A percentile compares a stretch with the other conserved stretches of the same genome.
Conservation (phyloP, 1,140 invertebrate genomes). For the Pseudomyrmex concolor region DNA sequence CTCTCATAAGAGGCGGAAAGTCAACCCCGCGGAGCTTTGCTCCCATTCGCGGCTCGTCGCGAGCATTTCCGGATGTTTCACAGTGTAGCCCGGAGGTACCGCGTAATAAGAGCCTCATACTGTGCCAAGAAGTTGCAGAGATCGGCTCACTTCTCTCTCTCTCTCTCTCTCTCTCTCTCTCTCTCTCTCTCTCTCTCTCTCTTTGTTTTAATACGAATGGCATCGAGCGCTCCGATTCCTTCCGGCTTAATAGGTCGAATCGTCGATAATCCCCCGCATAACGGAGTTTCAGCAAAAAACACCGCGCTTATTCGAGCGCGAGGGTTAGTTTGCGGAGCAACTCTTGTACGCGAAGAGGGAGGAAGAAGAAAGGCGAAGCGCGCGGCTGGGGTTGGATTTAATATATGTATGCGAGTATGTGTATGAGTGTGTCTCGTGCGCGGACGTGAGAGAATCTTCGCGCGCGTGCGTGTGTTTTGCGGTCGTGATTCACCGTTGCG, state of each 20-base stretch:
- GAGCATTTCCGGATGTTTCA: constrained; percentile 43
- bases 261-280: constrained; percentile 69
- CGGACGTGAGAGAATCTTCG: not conserved
- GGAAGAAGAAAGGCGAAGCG: too few relatives aligned
- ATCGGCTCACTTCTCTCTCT: not conserved
- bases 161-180: not conserved
- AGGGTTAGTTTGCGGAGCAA: constrained; percentile 25
- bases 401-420: constrained; percentile 10
- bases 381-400: not conserved
- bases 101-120: constrained; percentile 70
- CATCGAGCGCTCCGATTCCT: constrained; percentile 58
- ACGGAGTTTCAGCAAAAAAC: constrained; percentile 70
- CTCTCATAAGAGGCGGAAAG: constrained; percentile 22
- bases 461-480: constrained; percentile 25
- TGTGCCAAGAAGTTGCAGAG: constrained; percentile 53
- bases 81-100: constrained; percentile 62
- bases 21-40: constrained; percentile 61
- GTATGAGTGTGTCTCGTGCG: constrained; percentile 17
- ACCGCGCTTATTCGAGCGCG: not conserved
- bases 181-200: not conserved
- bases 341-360: constrained; percentile 13
- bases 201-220: constrained; percentile 66
- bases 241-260: constrained; percentile 72
- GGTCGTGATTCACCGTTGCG: constrained; percentile 17
- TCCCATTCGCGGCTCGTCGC: constrained; percentile 55